Conservation (phyloP, 2,113 vertebrate genomes). For the Zosterops lateralis region DNA sequence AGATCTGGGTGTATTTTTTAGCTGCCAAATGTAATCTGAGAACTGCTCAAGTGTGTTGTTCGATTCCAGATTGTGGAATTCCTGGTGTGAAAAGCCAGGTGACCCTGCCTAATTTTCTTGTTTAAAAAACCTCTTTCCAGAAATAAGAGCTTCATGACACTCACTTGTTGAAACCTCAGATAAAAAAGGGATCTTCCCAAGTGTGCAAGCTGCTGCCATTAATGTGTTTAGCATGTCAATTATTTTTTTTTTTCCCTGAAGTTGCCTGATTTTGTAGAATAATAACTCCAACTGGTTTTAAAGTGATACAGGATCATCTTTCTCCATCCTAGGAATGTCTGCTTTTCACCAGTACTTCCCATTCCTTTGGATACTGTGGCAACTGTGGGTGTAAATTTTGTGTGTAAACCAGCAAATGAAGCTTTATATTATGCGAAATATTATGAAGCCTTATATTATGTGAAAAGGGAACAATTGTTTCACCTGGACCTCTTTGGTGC, state of each 20-base stretch:
- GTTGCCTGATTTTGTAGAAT: not conserved
- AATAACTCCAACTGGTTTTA: not conserved
- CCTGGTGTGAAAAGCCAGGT: constrained; percentile 43
- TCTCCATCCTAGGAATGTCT: not conserved
- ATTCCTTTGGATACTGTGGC: not conserved
- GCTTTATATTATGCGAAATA: not conserved
- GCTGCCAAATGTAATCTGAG: not conserved
- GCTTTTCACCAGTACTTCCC: not conserved
- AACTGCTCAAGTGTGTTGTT: not conserved
- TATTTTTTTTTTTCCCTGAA: fast-evolving
- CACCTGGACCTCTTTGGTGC: not conserved
- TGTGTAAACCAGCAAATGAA: not conserved
- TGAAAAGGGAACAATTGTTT: not conserved
- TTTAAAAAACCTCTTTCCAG: not conserved
- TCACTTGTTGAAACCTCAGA: not conserved
- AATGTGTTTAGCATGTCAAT: not conserved
- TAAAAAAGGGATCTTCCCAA: not conserved
- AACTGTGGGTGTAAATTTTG: not conserved
- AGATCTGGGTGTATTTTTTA: not conserved
- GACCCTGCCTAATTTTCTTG: not conserved
- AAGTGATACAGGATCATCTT: not conserved
- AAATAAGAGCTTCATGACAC: not conserved
- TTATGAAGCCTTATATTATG: not conserved
- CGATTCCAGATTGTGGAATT: not conserved
- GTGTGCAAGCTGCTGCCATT: not conserved